A percentile compares a stretch with the other conserved stretches of the same genome.
These are phyloP conservation scores for Phocides pigmalion DNA, from an alignment of 1,140 invertebrate genomes.

Conservation along the genomic window DNA sequence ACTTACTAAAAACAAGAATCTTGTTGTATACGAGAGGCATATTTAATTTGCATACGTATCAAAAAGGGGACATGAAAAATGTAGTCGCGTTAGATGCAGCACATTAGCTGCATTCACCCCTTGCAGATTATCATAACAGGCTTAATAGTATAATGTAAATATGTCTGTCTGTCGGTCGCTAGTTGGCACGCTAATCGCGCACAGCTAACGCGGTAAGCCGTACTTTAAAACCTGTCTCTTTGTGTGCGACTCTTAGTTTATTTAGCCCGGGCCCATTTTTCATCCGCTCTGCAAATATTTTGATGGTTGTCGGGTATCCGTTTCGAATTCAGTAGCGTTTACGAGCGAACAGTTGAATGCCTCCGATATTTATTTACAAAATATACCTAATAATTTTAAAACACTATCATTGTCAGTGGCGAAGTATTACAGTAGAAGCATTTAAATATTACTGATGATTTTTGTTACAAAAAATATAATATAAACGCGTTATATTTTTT, in stretches of 20 bases:
- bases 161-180: conserved; percentile 53
- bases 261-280: conserved; percentile 63
- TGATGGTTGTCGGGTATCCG: conserved; percentile 54
- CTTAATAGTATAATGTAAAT: conserved; percentile 79
- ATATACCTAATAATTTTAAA: conserved; percentile 14
- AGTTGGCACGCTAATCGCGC: conserved; percentile 67
- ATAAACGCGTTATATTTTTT: neutral
- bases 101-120: conserved; percentile 70
- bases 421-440: neutral
- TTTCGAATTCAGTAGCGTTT: conserved; percentile 44
- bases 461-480: neutral
- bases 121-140: conserved; percentile 71
- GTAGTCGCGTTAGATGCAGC: conserved; percentile 51
- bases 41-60: conserved; percentile 50
- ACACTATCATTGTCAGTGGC: neutral
- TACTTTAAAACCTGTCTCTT: conserved; percentile 63
- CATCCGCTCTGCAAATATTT: conserved; percentile 74
- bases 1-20: neutral
- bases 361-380: conserved; percentile 24
- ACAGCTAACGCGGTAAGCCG: conserved; percentile 58
- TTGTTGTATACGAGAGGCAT: neutral
- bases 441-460: conserved; percentile 6
- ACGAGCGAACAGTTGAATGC: conserved; percentile 37
- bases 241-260: conserved; percentile 58
- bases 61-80: conserved; percentile 46